These are phyloP conservation scores for Pristionchus maxplancki DNA, from an alignment of 2,888 invertebrate species.

Conservation along the genomic window DNA sequence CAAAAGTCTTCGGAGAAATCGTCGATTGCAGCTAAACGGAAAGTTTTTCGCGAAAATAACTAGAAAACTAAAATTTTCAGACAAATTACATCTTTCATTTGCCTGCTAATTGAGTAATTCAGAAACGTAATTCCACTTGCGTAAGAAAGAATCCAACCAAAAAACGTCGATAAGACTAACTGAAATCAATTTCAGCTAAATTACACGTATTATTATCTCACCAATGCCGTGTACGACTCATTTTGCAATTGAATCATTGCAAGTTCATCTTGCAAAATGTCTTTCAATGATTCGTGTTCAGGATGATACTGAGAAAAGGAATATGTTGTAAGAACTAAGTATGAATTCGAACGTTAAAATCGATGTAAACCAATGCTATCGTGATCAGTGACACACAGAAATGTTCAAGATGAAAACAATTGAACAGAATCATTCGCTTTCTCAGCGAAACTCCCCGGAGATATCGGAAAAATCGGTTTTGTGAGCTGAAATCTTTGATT, in stretches of 20 bases:
- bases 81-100: not conserved
- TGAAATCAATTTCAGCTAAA: not conserved
- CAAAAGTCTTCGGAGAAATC: not conserved
- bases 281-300: not conserved
- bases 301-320: not conserved
- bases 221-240: not conserved
- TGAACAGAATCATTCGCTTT: not conserved
- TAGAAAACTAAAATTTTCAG: no score
- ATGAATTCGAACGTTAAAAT: not conserved
- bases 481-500: no score
- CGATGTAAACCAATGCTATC: not conserved
- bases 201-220: not conserved
- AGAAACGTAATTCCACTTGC: not conserved
- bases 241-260: not conserved
- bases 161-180: not conserved
- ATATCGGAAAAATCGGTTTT: not conserved
- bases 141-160: not conserved
- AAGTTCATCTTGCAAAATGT: not conserved
- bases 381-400: not conserved
- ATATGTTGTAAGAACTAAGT: no score
- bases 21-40: not conserved
- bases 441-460: not conserved
- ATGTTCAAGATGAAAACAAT: not conserved
- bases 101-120: not conserved
- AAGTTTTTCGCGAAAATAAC: no score